Conservation (phyloP, 2,797 vertebrate genomes). For the Neostethus bicornis region DNA sequence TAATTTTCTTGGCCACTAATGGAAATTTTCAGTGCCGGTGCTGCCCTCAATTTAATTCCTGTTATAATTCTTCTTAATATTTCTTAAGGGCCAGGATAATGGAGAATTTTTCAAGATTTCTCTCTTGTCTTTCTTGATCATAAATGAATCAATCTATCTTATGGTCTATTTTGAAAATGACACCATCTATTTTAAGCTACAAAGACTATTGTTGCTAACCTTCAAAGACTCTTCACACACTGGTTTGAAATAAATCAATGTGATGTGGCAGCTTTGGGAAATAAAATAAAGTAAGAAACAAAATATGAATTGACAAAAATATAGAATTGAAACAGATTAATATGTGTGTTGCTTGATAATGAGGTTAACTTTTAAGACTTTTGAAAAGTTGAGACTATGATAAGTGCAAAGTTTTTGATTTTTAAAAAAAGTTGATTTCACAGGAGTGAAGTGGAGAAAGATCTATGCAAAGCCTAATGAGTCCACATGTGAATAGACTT, state of each 20-base stretch:
- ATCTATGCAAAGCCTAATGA: slow-evolving; percentile 51
- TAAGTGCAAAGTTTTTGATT: too few species aligned
- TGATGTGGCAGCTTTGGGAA: too few species aligned
- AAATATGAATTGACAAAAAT: not conserved
- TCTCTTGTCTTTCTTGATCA: slow-evolving; percentile 40
- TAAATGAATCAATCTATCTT: slow-evolving; percentile 42
- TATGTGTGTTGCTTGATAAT: not conserved
- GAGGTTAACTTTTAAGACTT: slow-evolving; percentile 17
- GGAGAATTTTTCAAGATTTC: slow-evolving; percentile 48
- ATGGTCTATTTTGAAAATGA: slow-evolving; percentile 15
- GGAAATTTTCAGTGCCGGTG: slow-evolving; percentile 53
- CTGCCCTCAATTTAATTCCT: slow-evolving; percentile 55
- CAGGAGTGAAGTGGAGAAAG: not conserved
- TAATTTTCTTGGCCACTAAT: slow-evolving; percentile 63
- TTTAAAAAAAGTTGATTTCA: slow-evolving; percentile 14
- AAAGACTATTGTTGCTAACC: slow-evolving; percentile 12
- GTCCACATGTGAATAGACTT: slow-evolving; percentile 59
- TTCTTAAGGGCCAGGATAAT: slow-evolving; percentile 54
- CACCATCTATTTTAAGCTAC: slow-evolving; percentile 34
- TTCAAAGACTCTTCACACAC: not conserved
- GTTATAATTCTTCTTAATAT: slow-evolving; percentile 54
- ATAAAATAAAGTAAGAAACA: too few species aligned
- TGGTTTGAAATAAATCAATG: too few species aligned
- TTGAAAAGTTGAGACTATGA: slow-evolving; percentile 19
- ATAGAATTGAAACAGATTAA: not conserved